Percentiles rank a stretch among this genome's conserved stretches.
Conservation (phyloP, 2,888 invertebrate species). For the Plebejus anna region DNA sequence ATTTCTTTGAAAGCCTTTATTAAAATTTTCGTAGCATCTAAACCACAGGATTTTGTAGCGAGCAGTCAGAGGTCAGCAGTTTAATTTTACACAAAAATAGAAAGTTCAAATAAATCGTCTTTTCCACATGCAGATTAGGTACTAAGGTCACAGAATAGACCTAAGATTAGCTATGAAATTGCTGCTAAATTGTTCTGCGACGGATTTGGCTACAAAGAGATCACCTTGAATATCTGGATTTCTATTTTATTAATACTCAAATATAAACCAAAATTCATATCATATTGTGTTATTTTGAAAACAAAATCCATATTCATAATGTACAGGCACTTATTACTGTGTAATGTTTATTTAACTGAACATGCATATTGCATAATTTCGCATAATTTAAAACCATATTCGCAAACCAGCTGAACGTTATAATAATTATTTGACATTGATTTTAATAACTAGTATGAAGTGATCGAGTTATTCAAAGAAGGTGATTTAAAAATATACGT, state of each 20-base stretch:
- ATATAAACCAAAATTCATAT: not conserved
- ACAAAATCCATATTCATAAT: not conserved
- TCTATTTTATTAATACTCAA: not conserved
- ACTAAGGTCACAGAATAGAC: not conserved
- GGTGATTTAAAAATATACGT: not conserved
- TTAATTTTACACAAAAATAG: too few relatives aligned
- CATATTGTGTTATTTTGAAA: not conserved
- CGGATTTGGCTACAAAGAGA: not conserved
- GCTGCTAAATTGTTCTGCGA: not conserved
- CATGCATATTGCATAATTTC: not conserved
- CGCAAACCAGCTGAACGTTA: not conserved
- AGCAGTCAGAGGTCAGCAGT: too few relatives aligned
- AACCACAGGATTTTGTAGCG: too few relatives aligned
- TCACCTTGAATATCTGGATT: not conserved
- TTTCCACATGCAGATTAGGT: not conserved
- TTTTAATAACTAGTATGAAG: not conserved
- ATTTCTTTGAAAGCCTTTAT: too few relatives aligned
- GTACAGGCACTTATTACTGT: not conserved
- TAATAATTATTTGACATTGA: not conserved
- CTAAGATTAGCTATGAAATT: not conserved
- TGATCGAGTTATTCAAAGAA: not conserved
- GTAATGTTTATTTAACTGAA: conserved; percentile 6
- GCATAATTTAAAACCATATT: not conserved
- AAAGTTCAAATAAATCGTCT: too few relatives aligned
- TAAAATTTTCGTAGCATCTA: too few relatives aligned